A percentile compares a stretch with the other conserved stretches of the same genome.
phyloP scores from a whole-genome alignment of 1,140 invertebrate genomes.

The Stenopsyche tienmushanensis region DNA sequence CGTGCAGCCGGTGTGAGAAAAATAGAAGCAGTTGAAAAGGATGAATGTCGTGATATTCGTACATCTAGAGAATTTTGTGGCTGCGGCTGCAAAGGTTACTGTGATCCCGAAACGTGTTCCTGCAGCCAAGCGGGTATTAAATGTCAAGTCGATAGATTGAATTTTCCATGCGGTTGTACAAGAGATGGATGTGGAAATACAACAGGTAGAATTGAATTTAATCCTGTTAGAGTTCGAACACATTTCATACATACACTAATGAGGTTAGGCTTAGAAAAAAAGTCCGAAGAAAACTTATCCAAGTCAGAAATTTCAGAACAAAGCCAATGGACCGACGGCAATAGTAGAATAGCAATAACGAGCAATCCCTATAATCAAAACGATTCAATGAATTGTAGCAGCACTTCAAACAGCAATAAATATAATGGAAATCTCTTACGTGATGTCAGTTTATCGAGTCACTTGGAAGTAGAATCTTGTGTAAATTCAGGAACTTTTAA shows the following conservation, averaged over 20 bases:
- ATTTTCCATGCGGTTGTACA: conserved; percentile 95
- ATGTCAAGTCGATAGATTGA: conserved; percentile 93
- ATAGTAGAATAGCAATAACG: conserved; percentile 27
- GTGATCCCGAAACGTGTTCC: conserved; percentile 92
- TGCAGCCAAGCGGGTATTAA: conserved; percentile 94
- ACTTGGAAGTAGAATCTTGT: conserved; percentile 63
- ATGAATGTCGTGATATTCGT: conserved; percentile 90
- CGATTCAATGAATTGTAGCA: conserved; percentile 6
- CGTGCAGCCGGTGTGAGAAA: conserved; percentile 88
- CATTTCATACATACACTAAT: conserved; percentile 97
- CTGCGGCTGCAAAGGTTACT: conserved; percentile 91
- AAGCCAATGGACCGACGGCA: conserved; percentile 28
- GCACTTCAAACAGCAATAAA: conserved; percentile 38
- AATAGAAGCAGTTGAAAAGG: conserved; percentile 92
- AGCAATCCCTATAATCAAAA: conserved; percentile 18
- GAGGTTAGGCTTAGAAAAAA: conserved; percentile 83
- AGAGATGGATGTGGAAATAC: conserved; percentile 92
- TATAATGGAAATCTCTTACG: conserved; percentile 53
- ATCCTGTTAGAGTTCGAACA: conserved; percentile 91
- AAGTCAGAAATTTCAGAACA: conserved; percentile 31
- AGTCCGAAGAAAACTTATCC: conserved; percentile 51
- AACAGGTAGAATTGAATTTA: conserved; percentile 92
- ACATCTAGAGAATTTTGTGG: conserved; percentile 92
- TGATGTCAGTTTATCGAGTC: conserved; percentile 57
- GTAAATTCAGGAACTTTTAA: conserved; percentile 65